These are phyloP conservation scores for Carcharodon carcharias DNA, from an alignment of 2,797 vertebrate species.

Conservation along the genomic window DNA sequence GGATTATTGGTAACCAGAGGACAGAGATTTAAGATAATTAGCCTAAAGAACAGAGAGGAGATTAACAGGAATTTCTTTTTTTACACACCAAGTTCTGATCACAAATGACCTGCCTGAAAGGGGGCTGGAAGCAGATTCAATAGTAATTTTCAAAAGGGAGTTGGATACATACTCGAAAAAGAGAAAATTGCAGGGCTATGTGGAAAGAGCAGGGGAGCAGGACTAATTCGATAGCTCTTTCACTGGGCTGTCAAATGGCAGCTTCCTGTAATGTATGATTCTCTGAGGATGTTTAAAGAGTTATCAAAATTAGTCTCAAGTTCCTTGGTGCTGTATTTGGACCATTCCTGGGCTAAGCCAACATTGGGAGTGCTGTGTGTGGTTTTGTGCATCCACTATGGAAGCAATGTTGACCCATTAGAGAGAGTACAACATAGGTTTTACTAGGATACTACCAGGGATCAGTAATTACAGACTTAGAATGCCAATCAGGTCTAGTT, in stretches of 20 bases:
- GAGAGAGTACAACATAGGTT: not conserved
- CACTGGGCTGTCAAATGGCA: not conserved
- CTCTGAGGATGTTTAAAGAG: not conserved
- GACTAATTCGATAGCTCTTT: not conserved
- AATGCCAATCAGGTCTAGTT: not conserved
- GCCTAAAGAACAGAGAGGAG: not conserved
- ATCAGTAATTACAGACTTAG: not conserved
- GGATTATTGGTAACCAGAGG: not conserved
- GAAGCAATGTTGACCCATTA: not conserved
- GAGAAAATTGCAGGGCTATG: too few relatives aligned
- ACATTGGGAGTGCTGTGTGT: not conserved
- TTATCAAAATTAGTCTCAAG: not conserved
- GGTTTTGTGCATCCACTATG: not conserved
- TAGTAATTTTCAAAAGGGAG: not conserved
- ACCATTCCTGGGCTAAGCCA: not conserved
- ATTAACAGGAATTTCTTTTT: not conserved
- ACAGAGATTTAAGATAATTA: not conserved
- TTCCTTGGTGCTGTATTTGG: not conserved
- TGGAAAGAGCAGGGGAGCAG: too few relatives aligned
- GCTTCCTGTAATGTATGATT: not conserved
- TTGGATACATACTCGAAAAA: not conserved
- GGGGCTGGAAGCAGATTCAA: not conserved
- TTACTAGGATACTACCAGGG: too few relatives aligned
- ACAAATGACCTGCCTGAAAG: not conserved
- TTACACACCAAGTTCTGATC: not conserved